Evolutionary conservation across 2,113 vertebrate species (phyloP).

Genomic region (Variabilichromis moorii): DNA sequence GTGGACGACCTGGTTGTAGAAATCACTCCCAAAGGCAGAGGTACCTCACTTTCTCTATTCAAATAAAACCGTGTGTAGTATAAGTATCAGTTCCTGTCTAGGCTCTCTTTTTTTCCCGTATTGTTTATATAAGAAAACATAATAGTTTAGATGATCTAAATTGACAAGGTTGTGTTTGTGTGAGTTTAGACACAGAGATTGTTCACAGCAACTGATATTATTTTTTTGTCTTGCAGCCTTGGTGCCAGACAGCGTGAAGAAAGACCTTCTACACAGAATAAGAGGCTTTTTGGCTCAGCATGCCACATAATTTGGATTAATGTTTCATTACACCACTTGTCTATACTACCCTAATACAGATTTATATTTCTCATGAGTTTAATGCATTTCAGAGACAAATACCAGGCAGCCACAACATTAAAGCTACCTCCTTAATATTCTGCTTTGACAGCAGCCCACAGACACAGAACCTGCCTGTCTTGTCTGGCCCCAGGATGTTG

Average conservation of each 20-base stretch:
- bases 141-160: not conserved
- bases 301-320: slow-evolving; percentile 70
- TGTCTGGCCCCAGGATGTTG: not conserved
- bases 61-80: not conserved
- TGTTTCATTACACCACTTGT: not conserved
- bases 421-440: not conserved
- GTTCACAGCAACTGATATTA: not conserved
- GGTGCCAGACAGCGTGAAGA: slow-evolving; percentile 98
- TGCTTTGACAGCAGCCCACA: not conserved
- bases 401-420: not conserved
- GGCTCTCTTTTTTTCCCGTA: rapidly evolving
- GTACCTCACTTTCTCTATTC: slow-evolving; percentile 58
- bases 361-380: not conserved
- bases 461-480: not conserved
- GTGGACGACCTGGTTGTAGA: slow-evolving; percentile 96
- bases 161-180: not conserved
- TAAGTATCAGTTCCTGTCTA: not conserved
- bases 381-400: not conserved
- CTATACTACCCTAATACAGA: not conserved
- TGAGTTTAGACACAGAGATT: not conserved
- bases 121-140: not conserved
- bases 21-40: slow-evolving; percentile 98
- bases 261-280: slow-evolving; percentile 96
- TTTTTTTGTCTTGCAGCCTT: slow-evolving; percentile 75
- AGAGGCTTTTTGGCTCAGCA: slow-evolving; percentile 93